Base-by-base conservation (phyloP, 2,797 vertebrate genomes). In the Novumbra hubbsi region DNA sequence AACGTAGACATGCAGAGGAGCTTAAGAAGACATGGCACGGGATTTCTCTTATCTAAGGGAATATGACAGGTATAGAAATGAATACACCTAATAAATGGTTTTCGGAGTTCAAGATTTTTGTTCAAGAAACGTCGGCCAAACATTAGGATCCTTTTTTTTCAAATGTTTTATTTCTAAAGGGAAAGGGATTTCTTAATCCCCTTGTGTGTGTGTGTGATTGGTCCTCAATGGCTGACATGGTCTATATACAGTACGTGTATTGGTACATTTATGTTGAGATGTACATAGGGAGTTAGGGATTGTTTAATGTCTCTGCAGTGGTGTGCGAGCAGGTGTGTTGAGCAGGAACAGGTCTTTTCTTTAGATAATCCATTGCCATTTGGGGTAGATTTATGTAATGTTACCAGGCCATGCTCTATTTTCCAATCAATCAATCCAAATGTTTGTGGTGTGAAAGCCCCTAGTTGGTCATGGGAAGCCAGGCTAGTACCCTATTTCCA, bases 41-140 rank as follows among this genome's bases (percentile, higher is more conserved):
- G 82, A 80, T 81, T 83, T 87, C 60, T 81, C 64, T 76, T 52
- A 80, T 84, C 72, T 78, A 79, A 83, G 77, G 68, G 68, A 32
- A 68, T 49, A 57, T 72, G 76, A 75, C 57, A 78, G 71, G 52
- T 21, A 14, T 69, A 76, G 62, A 82, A 60, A 41, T 34, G 70
- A 24, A 66, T 71, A 74, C 52, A 76, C 62, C 62, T 60, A 81
- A 71, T 68, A 64, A 17, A 57, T 55, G 66, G 62, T 67, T 76
- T 78, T 48, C 28, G n/a, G 24, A 57, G 17, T 34, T 76, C 38
- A 55, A 60, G 55, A 78, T 75, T 76, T 68, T 79, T 55, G 73
- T 76, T 83, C 60, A 60, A 34, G 21, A 76, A 79, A 69, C n/a
- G 64, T 24, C 11, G 32, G n/a, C 65, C 27, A 70, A 17, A 82